phyloP scores from a whole-genome alignment of 2,113 vertebrate genomes.

The Apodemus sylvaticus region DNA sequence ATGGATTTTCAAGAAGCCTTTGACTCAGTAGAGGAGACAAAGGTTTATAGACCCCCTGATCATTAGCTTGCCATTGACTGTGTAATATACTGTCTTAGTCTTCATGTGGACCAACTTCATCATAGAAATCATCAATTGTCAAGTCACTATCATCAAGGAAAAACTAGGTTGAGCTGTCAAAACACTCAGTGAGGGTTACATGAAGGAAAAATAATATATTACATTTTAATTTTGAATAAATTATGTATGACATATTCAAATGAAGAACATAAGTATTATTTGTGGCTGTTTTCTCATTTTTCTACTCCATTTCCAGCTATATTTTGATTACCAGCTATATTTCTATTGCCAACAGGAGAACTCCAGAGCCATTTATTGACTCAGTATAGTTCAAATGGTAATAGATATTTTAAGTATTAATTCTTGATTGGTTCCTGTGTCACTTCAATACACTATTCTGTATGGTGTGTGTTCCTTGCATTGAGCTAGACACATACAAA shows the following conservation, averaged over 20 bases:
- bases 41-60: not conserved
- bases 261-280: not conserved
- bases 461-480: not conserved
- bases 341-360: not conserved
- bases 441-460: not conserved
- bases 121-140: not conserved
- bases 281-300: not conserved
- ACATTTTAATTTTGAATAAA: not conserved
- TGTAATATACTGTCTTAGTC: not conserved
- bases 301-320: not conserved
- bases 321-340: not conserved
- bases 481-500: not conserved
- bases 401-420: not conserved
- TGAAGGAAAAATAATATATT: not conserved
- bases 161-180: not conserved
- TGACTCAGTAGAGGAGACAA: not conserved
- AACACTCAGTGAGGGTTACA: not conserved
- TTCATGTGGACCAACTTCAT: not conserved
- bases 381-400: not conserved
- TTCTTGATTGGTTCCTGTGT: not conserved
- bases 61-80: not conserved
- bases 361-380: not conserved
- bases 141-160: not conserved
- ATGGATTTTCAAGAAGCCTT: not conserved
- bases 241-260: not conserved